Evolutionary conservation across 2,113 vertebrate species (phyloP), one percentile per base, ranked within the genome.

Genomic region (Grammomys surdaster): DNA sequence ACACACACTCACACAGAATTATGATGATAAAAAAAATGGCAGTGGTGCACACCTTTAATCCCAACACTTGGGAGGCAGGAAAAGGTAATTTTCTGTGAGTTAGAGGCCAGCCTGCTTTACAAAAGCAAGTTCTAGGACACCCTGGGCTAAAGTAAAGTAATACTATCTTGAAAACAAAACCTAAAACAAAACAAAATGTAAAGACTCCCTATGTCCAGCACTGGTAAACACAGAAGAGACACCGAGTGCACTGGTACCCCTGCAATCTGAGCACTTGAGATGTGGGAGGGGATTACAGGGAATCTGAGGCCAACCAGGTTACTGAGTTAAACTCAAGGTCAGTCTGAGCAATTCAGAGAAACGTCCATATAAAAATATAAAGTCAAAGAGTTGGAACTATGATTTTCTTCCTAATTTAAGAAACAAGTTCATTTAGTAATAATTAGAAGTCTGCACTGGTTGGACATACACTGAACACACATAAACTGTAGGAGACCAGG

Each of bases 321-420:
- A 43, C 51, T 11, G 7, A 43, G 2, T 31, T 43, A 72, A 88
- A 26, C 51, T 75, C 51, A 73, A 89, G 24, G 36, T 16, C 51
- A 58, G 36, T 28, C 63, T 43, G 51, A 54, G 16, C 14, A 43
- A 73, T 54, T 56, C 40, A 58, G 7, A 6, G 85, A 87, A 20
- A 70, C 58, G 26, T 26, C 60, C 24, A 46, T 65, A 19, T 85
- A 60, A 67, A 86, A 85, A 65, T 12, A 36, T 12, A 54, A 56
- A 70, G 33, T n/a, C 3, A 20, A 72, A 54, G 72, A 43, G 48
- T 43, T 36, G 36, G 43, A 48, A 16, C n/a, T 78, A 5, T 76
- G 82, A 51, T 73, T 89, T 92, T n/a, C 69, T 92, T 76, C 69
- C 51, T 72, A 17, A 92, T 31, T 95, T 93, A 91, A 95, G 56